phyloP scores from a whole-genome alignment of 2,113 vertebrate species.

The Callipepla californica region DNA sequence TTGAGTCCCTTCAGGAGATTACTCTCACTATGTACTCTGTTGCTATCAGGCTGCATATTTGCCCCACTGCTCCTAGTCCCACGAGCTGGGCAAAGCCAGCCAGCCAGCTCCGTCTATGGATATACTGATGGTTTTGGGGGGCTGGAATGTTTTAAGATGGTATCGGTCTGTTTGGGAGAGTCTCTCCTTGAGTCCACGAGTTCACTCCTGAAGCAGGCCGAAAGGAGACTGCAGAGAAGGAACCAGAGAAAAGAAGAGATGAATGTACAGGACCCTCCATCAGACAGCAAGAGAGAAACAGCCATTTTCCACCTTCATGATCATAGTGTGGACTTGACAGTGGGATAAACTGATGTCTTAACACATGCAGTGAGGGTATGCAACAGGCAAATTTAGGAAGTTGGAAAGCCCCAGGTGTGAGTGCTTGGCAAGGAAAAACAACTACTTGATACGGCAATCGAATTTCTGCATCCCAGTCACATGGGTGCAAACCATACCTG shows the following conservation, averaged over 20 bases:
- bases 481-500: not conserved
- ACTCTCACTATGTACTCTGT: slow-evolving; percentile 56
- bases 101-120: slow-evolving; percentile 61
- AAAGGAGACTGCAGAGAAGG: slow-evolving; percentile 93
- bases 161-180: slow-evolving; percentile 88
- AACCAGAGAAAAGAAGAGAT: slow-evolving; percentile 82
- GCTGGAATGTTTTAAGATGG: slow-evolving; percentile 85
- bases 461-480: not conserved
- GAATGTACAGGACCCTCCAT: slow-evolving; percentile 60
- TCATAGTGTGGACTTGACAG: slow-evolving; percentile 57
- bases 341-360: not conserved
- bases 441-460: not conserved
- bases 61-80: slow-evolving; percentile 73
- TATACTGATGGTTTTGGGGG: slow-evolving; percentile 77
- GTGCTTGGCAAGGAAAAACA: not conserved
- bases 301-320: slow-evolving; percentile 77
- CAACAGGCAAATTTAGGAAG: not conserved
- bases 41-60: slow-evolving; percentile 55
- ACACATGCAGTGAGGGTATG: not conserved
- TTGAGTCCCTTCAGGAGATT: slow-evolving; percentile 77
- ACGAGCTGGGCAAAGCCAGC: slow-evolving; percentile 34
- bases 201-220: slow-evolving; percentile 91
- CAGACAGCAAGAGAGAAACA: slow-evolving; percentile 55
- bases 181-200: slow-evolving; percentile 89
- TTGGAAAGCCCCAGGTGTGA: not conserved